A percentile compares a stretch with the other conserved stretches of the same genome.
These are phyloP conservation scores for Drosophila aff. DNA, from an alignment of 1,140 invertebrate species.

Conservation along the genomic window DNA sequence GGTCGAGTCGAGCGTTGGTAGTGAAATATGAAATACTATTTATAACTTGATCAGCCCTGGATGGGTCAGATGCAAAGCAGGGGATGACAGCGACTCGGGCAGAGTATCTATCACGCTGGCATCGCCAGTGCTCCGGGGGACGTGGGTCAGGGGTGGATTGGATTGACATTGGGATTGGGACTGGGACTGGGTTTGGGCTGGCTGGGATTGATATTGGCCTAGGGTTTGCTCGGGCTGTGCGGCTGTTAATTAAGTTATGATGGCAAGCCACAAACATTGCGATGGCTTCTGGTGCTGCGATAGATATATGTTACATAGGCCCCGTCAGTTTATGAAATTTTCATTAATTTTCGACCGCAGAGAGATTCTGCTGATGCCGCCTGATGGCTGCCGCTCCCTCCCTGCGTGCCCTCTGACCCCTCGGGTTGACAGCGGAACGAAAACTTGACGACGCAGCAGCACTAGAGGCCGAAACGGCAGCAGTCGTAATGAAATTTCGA, in stretches of 20 bases:
- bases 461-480: conserved; percentile 4
- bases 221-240: conserved; percentile 43
- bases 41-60: conserved; percentile 70
- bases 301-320: conserved; percentile 34
- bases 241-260: conserved; percentile 83
- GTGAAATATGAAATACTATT: conserved; percentile 77
- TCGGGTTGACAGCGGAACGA: conserved; percentile 77
- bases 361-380: conserved; percentile 60
- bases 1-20: conserved; percentile 19
- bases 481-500: conserved; percentile 79
- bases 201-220: conserved; percentile 34
- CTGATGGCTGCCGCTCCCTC: conserved; percentile 14
- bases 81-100: conserved; percentile 34
- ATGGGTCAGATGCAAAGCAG: conserved; percentile 46
- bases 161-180: conserved; percentile 32
- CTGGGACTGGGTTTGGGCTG: conserved; percentile 6
- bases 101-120: conserved; percentile 35
- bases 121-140: conserved; percentile 19
- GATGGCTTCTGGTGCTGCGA: conserved; percentile 52
- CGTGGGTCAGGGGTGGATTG: conserved; percentile 23
- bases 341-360: conserved; percentile 83
- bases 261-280: conserved; percentile 73
- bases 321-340: conserved; percentile 80
- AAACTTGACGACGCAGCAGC: conserved; percentile 79
- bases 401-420: conserved; percentile 42